phyloP scores from a whole-genome alignment of 2,113 vertebrate species.

The Gopherus flavomarginatus region DNA sequence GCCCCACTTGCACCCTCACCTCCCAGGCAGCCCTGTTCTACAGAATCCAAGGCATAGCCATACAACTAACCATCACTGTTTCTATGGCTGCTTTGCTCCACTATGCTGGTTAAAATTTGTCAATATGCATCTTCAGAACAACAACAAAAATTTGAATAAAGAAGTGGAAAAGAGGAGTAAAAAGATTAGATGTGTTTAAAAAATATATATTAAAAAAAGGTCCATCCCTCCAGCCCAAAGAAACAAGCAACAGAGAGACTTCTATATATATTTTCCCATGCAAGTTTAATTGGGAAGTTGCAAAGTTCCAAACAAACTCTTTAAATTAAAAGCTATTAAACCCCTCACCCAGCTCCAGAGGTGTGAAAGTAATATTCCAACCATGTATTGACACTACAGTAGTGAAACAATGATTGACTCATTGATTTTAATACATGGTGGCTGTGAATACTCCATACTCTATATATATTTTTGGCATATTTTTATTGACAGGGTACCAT shows the following conservation, averaged over 20 bases:
- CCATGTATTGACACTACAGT: neutral
- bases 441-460: neutral
- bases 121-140: conserved; percentile 10
- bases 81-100: neutral
- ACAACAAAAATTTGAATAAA: neutral
- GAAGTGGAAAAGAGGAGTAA: neutral
- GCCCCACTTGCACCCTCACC: too few species aligned
- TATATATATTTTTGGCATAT: neutral
- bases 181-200: neutral
- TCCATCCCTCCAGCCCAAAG: neutral
- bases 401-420: neutral
- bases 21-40: too few species aligned
- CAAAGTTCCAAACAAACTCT: neutral
- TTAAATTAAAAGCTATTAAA: neutral
- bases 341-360: neutral
- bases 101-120: conserved; percentile 30
- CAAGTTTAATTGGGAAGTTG: neutral
- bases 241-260: neutral
- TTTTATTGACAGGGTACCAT: neutral
- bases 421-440: neutral
- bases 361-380: neutral
- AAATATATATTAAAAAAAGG: neutral
- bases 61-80: conserved; percentile 21
- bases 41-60: neutral
- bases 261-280: neutral